Evolutionary conservation across 2,888 invertebrate genomes (phyloP).

Genomic region (Alsophila aescularia): DNA sequence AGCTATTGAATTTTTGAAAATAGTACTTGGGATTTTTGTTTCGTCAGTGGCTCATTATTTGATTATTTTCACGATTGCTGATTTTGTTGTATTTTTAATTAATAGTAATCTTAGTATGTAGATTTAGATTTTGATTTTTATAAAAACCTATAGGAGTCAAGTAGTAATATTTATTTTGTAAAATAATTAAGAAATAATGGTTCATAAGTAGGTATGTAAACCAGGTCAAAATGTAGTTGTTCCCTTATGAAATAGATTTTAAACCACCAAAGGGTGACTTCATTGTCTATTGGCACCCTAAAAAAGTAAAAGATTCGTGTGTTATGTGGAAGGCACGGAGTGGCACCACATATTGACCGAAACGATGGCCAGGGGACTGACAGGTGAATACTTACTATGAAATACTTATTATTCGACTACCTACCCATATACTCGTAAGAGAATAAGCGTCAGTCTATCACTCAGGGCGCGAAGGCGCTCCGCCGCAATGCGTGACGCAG

Average conservation of each 20-base stretch:
- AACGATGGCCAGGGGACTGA: conserved; percentile 24
- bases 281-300: conserved; percentile 12
- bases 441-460: too few relatives aligned
- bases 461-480: too few relatives aligned
- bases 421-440: background rate
- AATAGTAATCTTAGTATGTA: too few relatives aligned
- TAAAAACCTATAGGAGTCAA: too few relatives aligned
- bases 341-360: conserved; percentile 46
- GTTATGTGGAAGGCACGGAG: conserved; percentile 40
- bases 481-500: too few relatives aligned
- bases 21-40: conserved; percentile 26
- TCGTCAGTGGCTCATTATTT: conserved; percentile 14
- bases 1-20: conserved; percentile 41
- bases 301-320: conserved; percentile 23
- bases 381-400: conserved; percentile 5
- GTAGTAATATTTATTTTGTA: too few relatives aligned
- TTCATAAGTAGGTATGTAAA: too few relatives aligned
- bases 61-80: background rate
- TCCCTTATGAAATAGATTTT: too few relatives aligned
- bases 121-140: too few relatives aligned
- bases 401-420: background rate
- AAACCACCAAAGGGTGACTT: too few relatives aligned
- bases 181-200: too few relatives aligned
- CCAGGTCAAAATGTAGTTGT: too few relatives aligned
- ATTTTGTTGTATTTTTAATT: background rate